These are phyloP conservation scores for Actinia tenebrosa DNA, from an alignment of 64 coral and sea anemone species.

Conservation along the genomic window DNA sequence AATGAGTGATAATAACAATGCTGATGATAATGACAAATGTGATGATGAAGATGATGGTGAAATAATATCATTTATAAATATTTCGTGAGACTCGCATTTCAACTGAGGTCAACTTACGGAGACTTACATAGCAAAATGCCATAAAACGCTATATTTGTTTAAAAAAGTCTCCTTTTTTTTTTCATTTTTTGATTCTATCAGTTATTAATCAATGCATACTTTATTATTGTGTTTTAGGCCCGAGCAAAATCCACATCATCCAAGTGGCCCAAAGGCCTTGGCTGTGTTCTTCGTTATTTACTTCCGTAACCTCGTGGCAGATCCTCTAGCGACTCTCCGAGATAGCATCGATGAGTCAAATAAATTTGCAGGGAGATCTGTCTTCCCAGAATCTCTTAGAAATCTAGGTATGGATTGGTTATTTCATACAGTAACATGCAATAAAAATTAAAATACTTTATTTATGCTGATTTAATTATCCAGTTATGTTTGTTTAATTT, in stretches of 20 bases:
- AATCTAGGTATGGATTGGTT: conserved; percentile 55
- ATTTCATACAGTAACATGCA: background rate
- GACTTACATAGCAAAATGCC: no score
- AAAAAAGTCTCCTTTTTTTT: no score
- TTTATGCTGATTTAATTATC: no score
- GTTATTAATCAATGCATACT: background rate
- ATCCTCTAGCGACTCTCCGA: conserved; percentile 68
- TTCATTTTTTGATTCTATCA: no score
- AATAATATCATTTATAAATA: no score
- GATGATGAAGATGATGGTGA: no score
- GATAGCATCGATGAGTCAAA: conserved; percentile 30
- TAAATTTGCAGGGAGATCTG: conserved; percentile 25
- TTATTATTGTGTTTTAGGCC: conserved; percentile 9
- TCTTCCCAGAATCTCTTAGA: conserved; percentile 49
- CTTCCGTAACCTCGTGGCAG: conserved; percentile 68
- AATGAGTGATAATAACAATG: no score
- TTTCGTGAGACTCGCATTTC: no score
- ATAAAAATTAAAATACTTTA: no score
- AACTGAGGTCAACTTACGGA: no score
- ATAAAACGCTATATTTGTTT: no score
- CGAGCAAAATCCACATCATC: conserved; percentile 28
- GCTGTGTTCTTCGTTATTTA: conserved; percentile 61
- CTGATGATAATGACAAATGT: background rate
- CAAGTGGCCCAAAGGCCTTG: conserved; percentile 34
- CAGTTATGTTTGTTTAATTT: no score